Conservation (phyloP, 2,113 vertebrate species). For the Oreochromis niloticus region DNA sequence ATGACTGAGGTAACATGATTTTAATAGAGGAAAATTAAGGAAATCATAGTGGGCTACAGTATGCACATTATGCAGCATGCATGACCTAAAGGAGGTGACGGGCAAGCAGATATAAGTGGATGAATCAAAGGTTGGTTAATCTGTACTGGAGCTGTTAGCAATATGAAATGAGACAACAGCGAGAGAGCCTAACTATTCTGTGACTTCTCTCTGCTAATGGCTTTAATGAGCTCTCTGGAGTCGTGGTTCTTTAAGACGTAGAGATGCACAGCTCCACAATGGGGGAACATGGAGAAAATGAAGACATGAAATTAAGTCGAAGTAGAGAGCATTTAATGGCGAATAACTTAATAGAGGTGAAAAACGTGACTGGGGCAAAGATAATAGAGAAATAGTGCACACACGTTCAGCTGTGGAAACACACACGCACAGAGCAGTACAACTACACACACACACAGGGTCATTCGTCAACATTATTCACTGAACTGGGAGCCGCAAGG, state of each 20-base stretch:
- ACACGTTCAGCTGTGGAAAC: neutral
- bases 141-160: neutral
- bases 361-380: neutral
- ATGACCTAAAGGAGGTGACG: neutral
- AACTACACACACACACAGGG: neutral
- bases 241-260: neutral
- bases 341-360: constrained; percentile 15
- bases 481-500: neutral
- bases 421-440: neutral
- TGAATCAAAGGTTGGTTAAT: neutral
- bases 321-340: constrained; percentile 3
- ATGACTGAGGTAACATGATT: constrained; percentile 1
- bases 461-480: constrained; percentile 19
- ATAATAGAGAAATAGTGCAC: neutral
- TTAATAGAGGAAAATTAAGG: constrained; percentile 21
- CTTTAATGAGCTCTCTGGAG: constrained; percentile 54
- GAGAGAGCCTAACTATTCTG: constrained; percentile 3
- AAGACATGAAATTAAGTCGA: constrained; percentile 3
- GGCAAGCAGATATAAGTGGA: neutral
- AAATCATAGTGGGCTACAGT: neutral
- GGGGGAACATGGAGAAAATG: neutral
- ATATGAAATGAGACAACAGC: neutral
- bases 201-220: constrained; percentile 41
- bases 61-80: neutral
- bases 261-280: neutral